Evolutionary conservation across 2,797 vertebrate genomes (phyloP).

Genomic region (Channallabes apus): DNA sequence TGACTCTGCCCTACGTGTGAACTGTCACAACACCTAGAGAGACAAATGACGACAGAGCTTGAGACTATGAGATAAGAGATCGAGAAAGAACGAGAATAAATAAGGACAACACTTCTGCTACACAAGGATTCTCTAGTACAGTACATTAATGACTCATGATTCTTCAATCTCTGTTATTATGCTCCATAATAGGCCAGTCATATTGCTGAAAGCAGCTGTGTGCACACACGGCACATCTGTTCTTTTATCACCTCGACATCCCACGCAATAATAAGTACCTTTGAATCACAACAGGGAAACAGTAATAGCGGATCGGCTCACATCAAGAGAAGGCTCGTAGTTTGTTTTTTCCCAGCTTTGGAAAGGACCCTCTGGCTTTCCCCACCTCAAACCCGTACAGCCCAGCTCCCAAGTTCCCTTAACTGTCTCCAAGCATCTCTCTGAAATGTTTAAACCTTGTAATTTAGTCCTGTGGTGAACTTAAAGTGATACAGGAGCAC

Average conservation of each 20-base stretch:
- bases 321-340: neutral
- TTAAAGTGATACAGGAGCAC: conserved; percentile 68
- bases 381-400: conserved; percentile 18
- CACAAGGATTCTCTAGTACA: conserved; percentile 20
- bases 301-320: conserved; percentile 16
- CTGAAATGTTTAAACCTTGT: conserved; percentile 69
- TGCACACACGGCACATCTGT: conserved; percentile 45
- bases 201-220: conserved; percentile 43
- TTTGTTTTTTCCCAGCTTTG: conserved; percentile 14
- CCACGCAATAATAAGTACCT: conserved; percentile 43
- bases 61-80: conserved; percentile 3
- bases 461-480: conserved; percentile 73
- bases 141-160: conserved; percentile 39
- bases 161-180: conserved; percentile 21
- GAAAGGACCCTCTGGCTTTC: conserved; percentile 10
- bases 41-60: conserved; percentile 7
- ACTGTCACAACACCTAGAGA: conserved; percentile 1
- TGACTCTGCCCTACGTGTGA: neutral
- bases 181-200: conserved; percentile 14
- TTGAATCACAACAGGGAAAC: conserved; percentile 14
- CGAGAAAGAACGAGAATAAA: neutral
- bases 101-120: conserved; percentile 10
- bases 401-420: conserved; percentile 27
- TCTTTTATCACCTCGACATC: conserved; percentile 35
- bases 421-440: conserved; percentile 50